phyloP scores from a whole-genome alignment of 2,797 vertebrate species.

The Sebastes baramenuke region DNA sequence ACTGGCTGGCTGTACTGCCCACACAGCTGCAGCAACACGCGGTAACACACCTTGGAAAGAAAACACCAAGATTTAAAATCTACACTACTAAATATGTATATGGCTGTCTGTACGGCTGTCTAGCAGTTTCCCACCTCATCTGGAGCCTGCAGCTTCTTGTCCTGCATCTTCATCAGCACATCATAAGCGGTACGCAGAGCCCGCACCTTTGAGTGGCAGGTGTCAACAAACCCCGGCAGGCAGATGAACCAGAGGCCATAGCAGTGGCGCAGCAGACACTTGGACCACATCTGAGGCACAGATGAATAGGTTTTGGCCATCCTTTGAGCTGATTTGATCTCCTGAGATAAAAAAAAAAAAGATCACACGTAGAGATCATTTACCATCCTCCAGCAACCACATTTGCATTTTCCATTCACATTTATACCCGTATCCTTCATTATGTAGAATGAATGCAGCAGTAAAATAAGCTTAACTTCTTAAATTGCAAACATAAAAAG shows the following conservation, averaged over 20 bases:
- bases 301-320: constrained; percentile 95
- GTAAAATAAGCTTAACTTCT: background rate
- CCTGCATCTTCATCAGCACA: constrained; percentile 95
- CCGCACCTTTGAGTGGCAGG: constrained; percentile 95
- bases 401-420: constrained; percentile 29
- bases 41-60: constrained; percentile 91
- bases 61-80: background rate
- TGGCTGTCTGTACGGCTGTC: background rate
- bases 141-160: constrained; percentile 94
- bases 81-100: background rate
- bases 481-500: background rate
- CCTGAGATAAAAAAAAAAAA: constrained; percentile 79
- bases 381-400: background rate
- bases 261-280: constrained; percentile 94
- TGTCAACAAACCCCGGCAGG: constrained; percentile 92
- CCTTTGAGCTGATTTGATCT: constrained; percentile 95
- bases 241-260: constrained; percentile 99
- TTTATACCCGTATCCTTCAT: background rate
- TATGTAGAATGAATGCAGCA: background rate
- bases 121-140: constrained; percentile 88
- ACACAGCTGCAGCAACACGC: constrained; percentile 96
- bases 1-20: constrained; percentile 98
- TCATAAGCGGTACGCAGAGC: constrained; percentile 94
- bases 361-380: constrained; percentile 2
- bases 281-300: constrained; percentile 98